These are phyloP conservation scores for Pachliopta kotzebuea DNA, from an alignment of 2,888 invertebrate species.

Conservation along the genomic window DNA sequence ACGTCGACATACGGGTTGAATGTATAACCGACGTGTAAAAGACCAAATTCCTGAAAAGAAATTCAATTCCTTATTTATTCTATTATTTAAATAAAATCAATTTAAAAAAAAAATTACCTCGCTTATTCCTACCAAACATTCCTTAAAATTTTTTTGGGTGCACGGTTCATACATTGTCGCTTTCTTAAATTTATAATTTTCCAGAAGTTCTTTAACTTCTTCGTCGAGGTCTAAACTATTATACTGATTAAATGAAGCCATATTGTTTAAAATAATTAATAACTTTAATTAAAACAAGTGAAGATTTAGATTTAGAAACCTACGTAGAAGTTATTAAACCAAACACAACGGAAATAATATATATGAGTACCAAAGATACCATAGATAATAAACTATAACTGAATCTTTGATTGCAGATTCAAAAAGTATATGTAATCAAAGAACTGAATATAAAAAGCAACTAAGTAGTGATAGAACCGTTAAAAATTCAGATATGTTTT, in stretches of 20 bases:
- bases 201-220: slow-evolving; percentile 68
- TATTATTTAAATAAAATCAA: neutral
- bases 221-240: slow-evolving; percentile 66
- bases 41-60: slow-evolving; percentile 56
- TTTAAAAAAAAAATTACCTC: slow-evolving; percentile 47
- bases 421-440: no score
- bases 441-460: no score
- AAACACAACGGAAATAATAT: neutral
- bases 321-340: neutral
- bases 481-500: no score
- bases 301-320: neutral
- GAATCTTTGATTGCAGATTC: neutral
- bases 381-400: neutral
- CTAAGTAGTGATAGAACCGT: no score
- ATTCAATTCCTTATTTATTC: neutral
- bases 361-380: neutral
- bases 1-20: slow-evolving; percentile 68
- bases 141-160: slow-evolving; percentile 57
- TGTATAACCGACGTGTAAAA: slow-evolving; percentile 59
- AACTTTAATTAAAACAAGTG: slow-evolving; percentile 3
- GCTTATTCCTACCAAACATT: slow-evolving; percentile 66
- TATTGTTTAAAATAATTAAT: slow-evolving; percentile 23
- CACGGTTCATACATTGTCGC: slow-evolving; percentile 68
- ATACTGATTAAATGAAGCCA: slow-evolving; percentile 39
- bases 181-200: slow-evolving; percentile 66